Base-by-base conservation (phyloP, 2,888 invertebrate species). In the Gymnocheta viridis region DNA sequence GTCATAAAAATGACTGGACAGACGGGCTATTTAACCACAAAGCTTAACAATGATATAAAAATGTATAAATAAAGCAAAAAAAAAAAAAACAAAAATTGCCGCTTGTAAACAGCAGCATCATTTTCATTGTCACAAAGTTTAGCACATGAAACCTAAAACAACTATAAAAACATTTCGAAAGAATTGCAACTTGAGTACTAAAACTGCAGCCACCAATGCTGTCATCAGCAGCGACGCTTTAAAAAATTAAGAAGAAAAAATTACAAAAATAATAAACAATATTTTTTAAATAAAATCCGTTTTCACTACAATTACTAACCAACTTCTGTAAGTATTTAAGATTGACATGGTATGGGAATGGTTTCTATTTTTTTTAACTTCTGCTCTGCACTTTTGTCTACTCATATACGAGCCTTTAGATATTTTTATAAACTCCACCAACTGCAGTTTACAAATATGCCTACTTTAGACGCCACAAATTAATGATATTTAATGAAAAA, bases 81-180 rank as follows among this genome's bases (percentile, higher is more conserved):
- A 12, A 41, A 49, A 1, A 49, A 47, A 32, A 44, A 35, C 32
- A 64, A 58, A 62, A 60, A 44, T 27, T 72, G 73, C 72, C n/a
- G 73, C 77, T 74, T 69, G 44, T 78, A 76, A 44, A 24, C 54
- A 64, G 81, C 82, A 72, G 85, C 76, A 73, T 82, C 83, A 79
- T 83, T 85, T 86, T 86, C 82, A 85, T 79, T 83, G 86, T 85
- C 86, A 86, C 82, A 82, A 82, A 77, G 76, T 82, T 81, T 81
- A 85, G 81, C 82, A 79, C 81, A 80, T 82, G 64, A 82, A 70
- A 69, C 81, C 49, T 73, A 44, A 67, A 73, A 67, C 56, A 56
- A 32, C 66, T 32, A 27, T 19, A 62, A 70, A 60, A 35, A 69
- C 54, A 29, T 54, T 58, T 58, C 2, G 22, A 82, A 69, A 54